Conservation (phyloP, 1,140 invertebrate genomes). For the Orchestia grillus region DNA sequence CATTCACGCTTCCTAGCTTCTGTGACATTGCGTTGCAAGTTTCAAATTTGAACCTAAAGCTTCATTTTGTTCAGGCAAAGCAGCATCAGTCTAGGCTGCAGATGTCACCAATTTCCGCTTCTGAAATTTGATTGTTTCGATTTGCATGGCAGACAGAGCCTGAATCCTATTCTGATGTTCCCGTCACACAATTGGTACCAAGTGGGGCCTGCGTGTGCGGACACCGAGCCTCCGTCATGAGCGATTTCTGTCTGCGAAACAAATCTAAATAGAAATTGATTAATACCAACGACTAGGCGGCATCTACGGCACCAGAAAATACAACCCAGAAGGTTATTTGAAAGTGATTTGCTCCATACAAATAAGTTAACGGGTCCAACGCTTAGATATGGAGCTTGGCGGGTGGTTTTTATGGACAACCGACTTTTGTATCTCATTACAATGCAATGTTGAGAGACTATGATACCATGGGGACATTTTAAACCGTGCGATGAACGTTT, state of each 20-base stretch:
- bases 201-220: not conserved
- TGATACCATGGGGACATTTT: too few relatives aligned
- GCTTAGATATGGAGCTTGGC: too few relatives aligned
- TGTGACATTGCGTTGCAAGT: not conserved
- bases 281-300: not conserved
- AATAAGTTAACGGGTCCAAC: not conserved
- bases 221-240: not conserved
- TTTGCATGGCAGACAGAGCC: not conserved
- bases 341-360: not conserved
- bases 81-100: not conserved
- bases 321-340: not conserved
- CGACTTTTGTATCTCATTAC: too few relatives aligned
- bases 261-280: not conserved
- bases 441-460: too few relatives aligned
- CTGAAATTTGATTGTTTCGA: conserved; percentile 1
- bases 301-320: not conserved
- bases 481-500: too few relatives aligned
- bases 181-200: not conserved
- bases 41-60: not conserved
- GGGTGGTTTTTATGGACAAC: too few relatives aligned
- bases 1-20: not conserved
- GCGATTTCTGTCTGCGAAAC: not conserved
- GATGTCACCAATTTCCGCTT: not conserved
- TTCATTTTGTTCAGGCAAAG: not conserved
- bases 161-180: not conserved